Percentiles rank a stretch among this genome's conserved stretches.
Evolutionary conservation across 2,797 vertebrate species (phyloP).

Genomic region (Clarias laeviceps): DNA sequence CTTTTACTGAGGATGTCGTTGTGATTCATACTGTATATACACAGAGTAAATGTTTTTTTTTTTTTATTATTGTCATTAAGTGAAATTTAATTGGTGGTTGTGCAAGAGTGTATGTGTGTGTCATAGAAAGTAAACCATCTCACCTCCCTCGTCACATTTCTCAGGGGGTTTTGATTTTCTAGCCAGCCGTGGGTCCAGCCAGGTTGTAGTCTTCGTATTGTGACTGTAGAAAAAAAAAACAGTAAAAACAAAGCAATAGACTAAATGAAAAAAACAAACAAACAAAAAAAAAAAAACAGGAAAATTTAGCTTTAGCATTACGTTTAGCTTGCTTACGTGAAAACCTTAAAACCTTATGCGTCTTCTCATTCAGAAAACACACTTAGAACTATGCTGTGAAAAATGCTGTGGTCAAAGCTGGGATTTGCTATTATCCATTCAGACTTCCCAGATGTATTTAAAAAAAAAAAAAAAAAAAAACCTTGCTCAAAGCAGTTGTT

Average conservation of each 20-base stretch:
- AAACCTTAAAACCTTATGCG: background rate
- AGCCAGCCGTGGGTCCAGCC: constrained; percentile 95
- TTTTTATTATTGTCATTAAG: no score
- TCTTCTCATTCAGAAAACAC: background rate
- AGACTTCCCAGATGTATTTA: background rate
- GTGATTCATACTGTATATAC: no score
- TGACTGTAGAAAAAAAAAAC: constrained; percentile 75
- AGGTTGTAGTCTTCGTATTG: constrained; percentile 97
- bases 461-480: background rate
- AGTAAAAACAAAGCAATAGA: no score
- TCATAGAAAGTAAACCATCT: constrained; percentile 56
- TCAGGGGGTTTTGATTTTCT: constrained; percentile 97
- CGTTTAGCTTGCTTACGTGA: background rate
- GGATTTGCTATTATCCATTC: background rate
- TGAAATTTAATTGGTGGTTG: no score
- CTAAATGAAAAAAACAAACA: background rate
- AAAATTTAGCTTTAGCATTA: constrained; percentile 16
- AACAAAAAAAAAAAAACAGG: background rate
- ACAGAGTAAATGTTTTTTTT: no score
- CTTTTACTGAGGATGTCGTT: no score
- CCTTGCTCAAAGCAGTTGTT: constrained; percentile 16
- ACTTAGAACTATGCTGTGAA: background rate
- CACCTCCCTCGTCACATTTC: constrained; percentile 97
- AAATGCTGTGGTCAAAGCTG: background rate
- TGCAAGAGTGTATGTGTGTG: constrained; percentile 20